phyloP scores from a whole-genome alignment of 2,797 vertebrate genomes.

The Psittacula echo region DNA sequence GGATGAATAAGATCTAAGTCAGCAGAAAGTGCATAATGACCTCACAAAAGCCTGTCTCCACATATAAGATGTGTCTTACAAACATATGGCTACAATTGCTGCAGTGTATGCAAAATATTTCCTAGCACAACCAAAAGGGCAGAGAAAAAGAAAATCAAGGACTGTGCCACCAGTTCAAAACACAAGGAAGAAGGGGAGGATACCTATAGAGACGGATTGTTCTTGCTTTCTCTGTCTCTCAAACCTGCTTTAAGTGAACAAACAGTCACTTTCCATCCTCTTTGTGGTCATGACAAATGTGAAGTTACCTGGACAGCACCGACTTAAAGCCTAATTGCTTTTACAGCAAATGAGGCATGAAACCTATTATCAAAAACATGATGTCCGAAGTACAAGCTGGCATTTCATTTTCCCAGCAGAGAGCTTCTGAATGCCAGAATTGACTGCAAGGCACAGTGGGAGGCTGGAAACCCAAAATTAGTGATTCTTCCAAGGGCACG shows the following conservation, averaged over 20 bases:
- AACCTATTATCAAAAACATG: conserved; percentile 53
- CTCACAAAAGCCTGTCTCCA: conserved; percentile 51
- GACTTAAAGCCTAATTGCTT: conserved; percentile 63
- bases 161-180: not conserved
- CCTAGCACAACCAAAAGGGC: not conserved
- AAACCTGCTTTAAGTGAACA: not conserved
- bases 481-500: not conserved
- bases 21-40: conserved; percentile 34
- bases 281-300: conserved; percentile 35
- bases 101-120: not conserved
- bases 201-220: not conserved
- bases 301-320: conserved; percentile 6
- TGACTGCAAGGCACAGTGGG: not conserved
- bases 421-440: not conserved
- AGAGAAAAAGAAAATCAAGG: not conserved
- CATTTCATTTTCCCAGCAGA: conserved; percentile 34
- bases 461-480: not conserved
- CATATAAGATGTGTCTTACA: not conserved
- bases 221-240: not conserved
- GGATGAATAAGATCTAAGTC: conserved; percentile 19
- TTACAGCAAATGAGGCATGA: conserved; percentile 66
- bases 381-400: not conserved
- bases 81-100: conserved; percentile 11
- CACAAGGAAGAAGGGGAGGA: not conserved
- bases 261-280: not conserved